Evolutionary conservation across 2,113 vertebrate genomes (phyloP).

Genomic region (Forbesichthys papilliferus): DNA sequence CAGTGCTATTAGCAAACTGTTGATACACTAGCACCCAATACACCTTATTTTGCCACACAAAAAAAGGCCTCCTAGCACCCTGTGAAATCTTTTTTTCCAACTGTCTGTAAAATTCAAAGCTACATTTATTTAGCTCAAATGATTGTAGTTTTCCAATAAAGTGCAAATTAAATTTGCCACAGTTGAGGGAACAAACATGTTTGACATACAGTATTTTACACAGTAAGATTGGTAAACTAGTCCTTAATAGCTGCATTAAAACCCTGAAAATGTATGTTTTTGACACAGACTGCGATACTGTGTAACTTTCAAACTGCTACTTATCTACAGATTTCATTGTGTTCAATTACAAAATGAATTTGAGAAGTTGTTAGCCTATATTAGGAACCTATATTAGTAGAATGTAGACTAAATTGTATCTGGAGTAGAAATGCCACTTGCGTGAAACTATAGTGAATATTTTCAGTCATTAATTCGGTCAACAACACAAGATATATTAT

Average conservation of each 20-base stretch:
- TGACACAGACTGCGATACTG: neutral
- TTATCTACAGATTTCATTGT: neutral
- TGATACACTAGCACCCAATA: slow-evolving; percentile 26
- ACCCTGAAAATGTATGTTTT: neutral
- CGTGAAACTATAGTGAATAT: neutral
- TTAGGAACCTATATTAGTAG: too few species aligned
- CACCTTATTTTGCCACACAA: slow-evolving; percentile 21
- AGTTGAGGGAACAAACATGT: slow-evolving; percentile 2
- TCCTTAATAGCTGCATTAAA: neutral
- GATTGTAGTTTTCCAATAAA: slow-evolving; percentile 17
- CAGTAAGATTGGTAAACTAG: neutral
- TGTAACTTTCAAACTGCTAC: too few species aligned
- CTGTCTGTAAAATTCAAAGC: slow-evolving; percentile 43
- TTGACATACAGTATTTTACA: neutral
- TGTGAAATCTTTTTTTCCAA: slow-evolving; percentile 44
- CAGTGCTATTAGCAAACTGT: neutral
- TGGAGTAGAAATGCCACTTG: too few species aligned
- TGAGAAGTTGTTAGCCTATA: too few species aligned
- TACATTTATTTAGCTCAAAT: slow-evolving; percentile 9
- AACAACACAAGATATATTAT: neutral
- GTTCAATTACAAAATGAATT: too few species aligned
- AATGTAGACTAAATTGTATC: too few species aligned
- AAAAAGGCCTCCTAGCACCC: slow-evolving; percentile 19
- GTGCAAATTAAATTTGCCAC: slow-evolving; percentile 1
- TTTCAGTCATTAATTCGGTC: slow-evolving; percentile 15